A percentile compares a stretch with the other conserved stretches of the same genome.
phyloP scores from a whole-genome alignment of 2,113 vertebrate species.

The Entomyzon cyanotis region DNA sequence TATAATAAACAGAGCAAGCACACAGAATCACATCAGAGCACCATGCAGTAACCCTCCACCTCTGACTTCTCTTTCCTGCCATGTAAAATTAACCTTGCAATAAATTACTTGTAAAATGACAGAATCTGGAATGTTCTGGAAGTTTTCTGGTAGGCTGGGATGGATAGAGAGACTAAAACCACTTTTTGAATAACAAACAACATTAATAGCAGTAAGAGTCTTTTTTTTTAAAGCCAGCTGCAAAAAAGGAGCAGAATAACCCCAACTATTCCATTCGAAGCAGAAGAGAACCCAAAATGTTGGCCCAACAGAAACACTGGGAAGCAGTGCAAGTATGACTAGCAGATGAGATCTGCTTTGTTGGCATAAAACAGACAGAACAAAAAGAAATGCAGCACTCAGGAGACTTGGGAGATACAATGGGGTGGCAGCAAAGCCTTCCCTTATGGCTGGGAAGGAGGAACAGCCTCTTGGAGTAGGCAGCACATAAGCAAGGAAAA shows the following conservation, averaged over 20 bases:
- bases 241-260: conserved; percentile 23
- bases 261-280: not conserved
- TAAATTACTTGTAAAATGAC: conserved; percentile 38
- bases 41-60: not conserved
- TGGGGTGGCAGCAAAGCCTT: not conserved
- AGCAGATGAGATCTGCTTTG: not conserved
- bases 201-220: not conserved
- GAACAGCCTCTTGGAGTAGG: not conserved
- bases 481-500: not conserved
- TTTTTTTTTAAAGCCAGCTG: not conserved
- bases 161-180: not conserved
- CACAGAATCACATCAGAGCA: not conserved
- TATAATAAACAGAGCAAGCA: conserved; percentile 54
- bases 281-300: conserved; percentile 14
- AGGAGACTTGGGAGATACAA: not conserved
- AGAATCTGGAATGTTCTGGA: not conserved
- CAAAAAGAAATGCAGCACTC: conserved; percentile 4
- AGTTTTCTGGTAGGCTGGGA: not conserved
- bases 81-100: conserved; percentile 25
- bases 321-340: not conserved
- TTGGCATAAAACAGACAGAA: conserved; percentile 6
- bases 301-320: not conserved
- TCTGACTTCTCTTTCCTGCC: conserved; percentile 40
- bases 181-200: not conserved
- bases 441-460: not conserved